Percentiles rank a stretch among this genome's conserved stretches.
Conservation (phyloP, 2,888 invertebrate genomes). For the Eudasyphora cyanicolor region DNA sequence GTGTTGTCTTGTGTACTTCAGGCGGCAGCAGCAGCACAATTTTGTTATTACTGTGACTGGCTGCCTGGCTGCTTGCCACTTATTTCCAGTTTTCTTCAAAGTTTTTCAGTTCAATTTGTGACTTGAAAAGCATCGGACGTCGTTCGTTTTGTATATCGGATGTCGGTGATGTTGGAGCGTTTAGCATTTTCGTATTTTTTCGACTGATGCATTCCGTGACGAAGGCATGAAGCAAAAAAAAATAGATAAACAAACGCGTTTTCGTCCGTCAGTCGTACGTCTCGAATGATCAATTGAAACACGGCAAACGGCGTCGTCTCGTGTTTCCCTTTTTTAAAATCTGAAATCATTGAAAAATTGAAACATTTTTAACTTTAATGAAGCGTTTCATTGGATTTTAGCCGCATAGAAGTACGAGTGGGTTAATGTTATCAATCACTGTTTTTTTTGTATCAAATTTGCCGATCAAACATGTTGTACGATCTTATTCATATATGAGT, state of each 20-base stretch:
- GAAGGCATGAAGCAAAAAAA: not conserved
- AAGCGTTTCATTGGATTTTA: slow-evolving; percentile 1
- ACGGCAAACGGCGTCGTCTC: not conserved
- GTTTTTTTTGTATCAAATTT: slow-evolving; percentile 51
- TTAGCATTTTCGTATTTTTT: not conserved
- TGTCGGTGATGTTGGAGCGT: not conserved
- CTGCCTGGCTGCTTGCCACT: slow-evolving; percentile 59
- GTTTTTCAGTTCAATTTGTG: slow-evolving; percentile 72
- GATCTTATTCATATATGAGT: not conserved
- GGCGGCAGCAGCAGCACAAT: slow-evolving; percentile 27
- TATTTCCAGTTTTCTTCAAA: slow-evolving; percentile 72
- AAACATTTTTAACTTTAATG: not conserved
- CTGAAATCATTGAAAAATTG: not conserved
- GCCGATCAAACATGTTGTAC: slow-evolving; percentile 43
- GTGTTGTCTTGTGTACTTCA: slow-evolving; percentile 36
- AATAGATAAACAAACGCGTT: slow-evolving; percentile 19
- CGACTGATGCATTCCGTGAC: slow-evolving; percentile 19
- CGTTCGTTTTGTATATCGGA: slow-evolving; percentile 10
- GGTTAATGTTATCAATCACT: slow-evolving; percentile 49
- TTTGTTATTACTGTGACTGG: slow-evolving; percentile 36
- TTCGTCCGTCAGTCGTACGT: too few relatives aligned
- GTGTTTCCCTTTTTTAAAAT: slow-evolving; percentile 8
- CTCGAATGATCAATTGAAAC: too few relatives aligned
- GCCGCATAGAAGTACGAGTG: not conserved
- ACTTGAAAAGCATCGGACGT: slow-evolving; percentile 67